Base-by-base conservation (phyloP, 1,140 invertebrate genomes). In the Drosophila murphyi region DNA sequence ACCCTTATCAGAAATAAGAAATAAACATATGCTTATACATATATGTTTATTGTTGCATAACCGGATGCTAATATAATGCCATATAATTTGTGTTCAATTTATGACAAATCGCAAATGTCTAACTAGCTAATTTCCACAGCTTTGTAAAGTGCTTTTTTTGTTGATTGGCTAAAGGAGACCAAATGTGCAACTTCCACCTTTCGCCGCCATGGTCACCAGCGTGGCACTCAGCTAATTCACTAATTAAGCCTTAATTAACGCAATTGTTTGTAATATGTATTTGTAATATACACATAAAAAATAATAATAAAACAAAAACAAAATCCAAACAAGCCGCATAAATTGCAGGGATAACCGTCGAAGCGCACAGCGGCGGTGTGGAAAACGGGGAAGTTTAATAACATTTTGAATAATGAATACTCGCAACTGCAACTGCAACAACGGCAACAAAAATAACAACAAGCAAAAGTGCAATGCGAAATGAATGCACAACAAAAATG, bases 211-310 rank as follows among this genome's bases (percentile, higher is more conserved):
- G 80, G 83, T 70, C 76, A 72, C 65, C 29, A 71, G 59, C 55
- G 59, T 47, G 51, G 35, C 60, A 50, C 43, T 50, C 57, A 63
- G 60, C 69, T 68, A 67, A 64, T 51, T 54, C 78, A 88, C 82
- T 87, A 87, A 87, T 87, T 87, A 89, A 59, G 70, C 80, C 65
- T 78, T 87, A 88, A 87, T 87, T 83, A 83, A 82, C 83, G 72
- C 83, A 82, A 72, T 74, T 70, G 59, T 61, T 62, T 61, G 35
- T 64, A 56, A n/a, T n/a, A 4, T 43, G 2, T 43, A 43, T 43
- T 8, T 43, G 5, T 37, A 7, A 5, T 37, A 2, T 7, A 5
- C 7, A 2, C 35, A 43, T 43, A 47, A 80, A 70, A 75, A 72
- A 69, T 54, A 51, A 70, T 62, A 59, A 52, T 32, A 64, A 65